Evolutionary conservation across 2,797 vertebrate species (phyloP).

Genomic region (Podarcis siculus): DNA sequence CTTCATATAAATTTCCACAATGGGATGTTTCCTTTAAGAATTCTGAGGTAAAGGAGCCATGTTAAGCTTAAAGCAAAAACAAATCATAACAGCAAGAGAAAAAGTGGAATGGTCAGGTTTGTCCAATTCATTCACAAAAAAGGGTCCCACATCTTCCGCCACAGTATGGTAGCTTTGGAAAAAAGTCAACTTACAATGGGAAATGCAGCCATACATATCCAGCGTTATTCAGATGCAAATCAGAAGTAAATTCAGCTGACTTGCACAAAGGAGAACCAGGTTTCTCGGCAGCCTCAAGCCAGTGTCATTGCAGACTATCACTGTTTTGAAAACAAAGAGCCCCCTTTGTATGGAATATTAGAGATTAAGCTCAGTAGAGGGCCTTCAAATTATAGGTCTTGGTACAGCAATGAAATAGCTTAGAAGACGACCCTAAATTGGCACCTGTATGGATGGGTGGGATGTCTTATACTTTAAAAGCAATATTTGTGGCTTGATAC

Average conservation of each 20-base stretch:
- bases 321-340: conserved; percentile 17
- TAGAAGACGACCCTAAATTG: conserved; percentile 3
- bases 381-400: conserved; percentile 25
- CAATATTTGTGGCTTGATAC: conserved; percentile 35
- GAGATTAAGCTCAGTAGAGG: conserved; percentile 25
- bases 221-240: conserved; percentile 16
- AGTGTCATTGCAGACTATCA: conserved; percentile 5
- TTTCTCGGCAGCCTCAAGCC: not conserved
- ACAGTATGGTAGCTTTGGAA: not conserved
- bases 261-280: not conserved
- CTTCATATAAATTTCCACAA: not conserved
- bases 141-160: not conserved
- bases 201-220: not conserved
- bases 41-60: not conserved
- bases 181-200: conserved; percentile 4
- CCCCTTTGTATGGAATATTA: not conserved
- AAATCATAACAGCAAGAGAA: not conserved
- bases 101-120: not conserved
- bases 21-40: not conserved
- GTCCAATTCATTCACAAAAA: not conserved
- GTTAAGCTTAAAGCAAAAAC: not conserved
- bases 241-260: not conserved
- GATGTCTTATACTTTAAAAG: conserved; percentile 34
- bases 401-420: not conserved
- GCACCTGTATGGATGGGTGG: conserved; percentile 32